Base-by-base conservation (phyloP, 2,113 vertebrate genomes). In the Budorcas taxicolor region DNA sequence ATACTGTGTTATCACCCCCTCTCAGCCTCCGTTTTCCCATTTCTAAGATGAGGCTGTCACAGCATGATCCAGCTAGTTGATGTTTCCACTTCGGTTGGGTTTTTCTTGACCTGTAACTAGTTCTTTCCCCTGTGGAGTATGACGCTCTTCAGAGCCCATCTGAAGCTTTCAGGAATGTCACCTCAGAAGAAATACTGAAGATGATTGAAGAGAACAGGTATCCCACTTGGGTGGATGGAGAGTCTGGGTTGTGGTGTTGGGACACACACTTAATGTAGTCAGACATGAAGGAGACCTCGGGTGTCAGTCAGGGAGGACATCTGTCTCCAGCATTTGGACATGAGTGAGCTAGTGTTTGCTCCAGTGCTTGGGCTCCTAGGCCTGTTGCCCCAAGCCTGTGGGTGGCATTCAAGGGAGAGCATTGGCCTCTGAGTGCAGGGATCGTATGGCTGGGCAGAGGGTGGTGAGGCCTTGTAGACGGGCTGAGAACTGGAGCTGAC, bases 71-170 rank as follows among this genome's bases (percentile, higher is more conserved):
- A 31, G 55, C 92, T 58, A 10, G 9, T 12, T 81, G 45, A 57
- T 40, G 45, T 94, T 95, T 94, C 43, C 17, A 10, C 87, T 83
- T 90, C 90, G 83, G 53, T 80, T n/a, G 36, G 64, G 25, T 95
- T 3, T 80, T 93, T 98, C 99, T 98, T 99, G 98, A 99, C 97
- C 5, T 6, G 11, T 36, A 81, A 50, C 62, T 97, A 99, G 99
- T 99, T 88, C 97, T 99, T 88, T 99, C 99, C 74, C 96, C 99
- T 13, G 97, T 78, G 0, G 99, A 99, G 95, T 99, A 99, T 15
- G 98, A 98, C 14, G 99, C 99, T 0, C 98, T 99, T 95, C 97
- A 94, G 94, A 96, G 98, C 50, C 99, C 98, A 4, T 99, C 99
- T 8, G 98, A 98, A 31, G 96, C 98, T 84, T 99, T 99, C 93